Base-by-base conservation (phyloP, 1,140 invertebrate genomes). In the Pissodes strobi region DNA sequence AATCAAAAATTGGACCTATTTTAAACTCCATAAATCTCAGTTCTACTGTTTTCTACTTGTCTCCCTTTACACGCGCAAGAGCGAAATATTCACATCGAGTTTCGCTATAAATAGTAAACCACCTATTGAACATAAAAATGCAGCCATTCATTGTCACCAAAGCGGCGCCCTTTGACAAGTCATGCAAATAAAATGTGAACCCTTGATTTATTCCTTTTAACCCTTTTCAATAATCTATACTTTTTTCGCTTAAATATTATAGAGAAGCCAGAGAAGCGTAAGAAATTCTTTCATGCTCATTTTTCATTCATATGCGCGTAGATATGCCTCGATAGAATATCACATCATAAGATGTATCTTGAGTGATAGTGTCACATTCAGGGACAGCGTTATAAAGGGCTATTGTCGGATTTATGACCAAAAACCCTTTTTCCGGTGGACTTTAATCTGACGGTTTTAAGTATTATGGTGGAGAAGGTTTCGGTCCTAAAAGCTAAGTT, bases 161-260 rank as follows among this genome's bases (percentile, higher is more conserved):
- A 25, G 39, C 53, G 63, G 63, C 23, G 34, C 30, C 38, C 61
- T 65, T 65, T 65, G 63, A 65, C 46, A 49, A 52, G n/a, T 46
- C 53, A 65, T 52, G 63, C 63, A 65, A 65, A 65, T 59, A 65
- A 65, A 49, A 58, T 48, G 53, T 65, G 55, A 65, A 65, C 63
- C 63, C 55, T 38, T 49, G 55, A 48, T 63, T 37, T 45, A 30
- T 49, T 37, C 55, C 10, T 46, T 27, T 39, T 34, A 59, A 58
- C 56, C 63, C 55, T 59, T 58, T 53, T 65, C 45, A 51, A 64
- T 64, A 64, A 64, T 55, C 62, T 27, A 30, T 57, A 58, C 43
- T 57, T 64, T 55, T 64, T 64, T 64, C 52, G 53, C 53, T 23
- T 49, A 64, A 57, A 37, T 56, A 56, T 64, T 38, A 34, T 64